phyloP scores from a whole-genome alignment of 1,140 invertebrate species.

The Mamestra configurata region DNA sequence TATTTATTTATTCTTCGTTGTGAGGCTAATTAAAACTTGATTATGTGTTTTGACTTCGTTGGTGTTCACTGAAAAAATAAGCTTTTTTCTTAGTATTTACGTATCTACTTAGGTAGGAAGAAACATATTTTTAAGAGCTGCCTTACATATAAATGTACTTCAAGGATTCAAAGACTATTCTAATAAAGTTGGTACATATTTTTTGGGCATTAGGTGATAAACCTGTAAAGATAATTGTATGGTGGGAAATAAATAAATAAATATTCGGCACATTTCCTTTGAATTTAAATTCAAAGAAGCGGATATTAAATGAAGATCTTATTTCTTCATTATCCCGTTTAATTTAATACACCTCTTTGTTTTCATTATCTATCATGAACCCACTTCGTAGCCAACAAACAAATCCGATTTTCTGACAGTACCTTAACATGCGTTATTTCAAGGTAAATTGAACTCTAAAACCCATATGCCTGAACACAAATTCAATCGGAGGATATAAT shows the following conservation, averaged over 20 bases:
- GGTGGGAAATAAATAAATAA: no score
- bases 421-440: slow-evolving; percentile 6
- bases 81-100: background rate
- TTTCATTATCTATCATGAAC: background rate
- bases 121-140: no score
- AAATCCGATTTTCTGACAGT: background rate
- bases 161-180: no score
- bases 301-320: no score
- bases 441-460: slow-evolving; percentile 25
- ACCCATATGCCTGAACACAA: slow-evolving; percentile 11
- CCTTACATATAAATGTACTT: no score
- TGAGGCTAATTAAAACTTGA: background rate
- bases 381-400: background rate
- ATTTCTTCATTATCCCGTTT: no score
- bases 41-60: background rate
- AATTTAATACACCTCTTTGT: no score
- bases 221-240: no score
- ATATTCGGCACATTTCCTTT: no score
- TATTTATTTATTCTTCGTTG: background rate
- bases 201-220: no score
- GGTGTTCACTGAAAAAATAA: background rate
- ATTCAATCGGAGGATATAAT: slow-evolving; percentile 30
- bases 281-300: no score
- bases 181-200: no score
- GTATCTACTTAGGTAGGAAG: background rate